Evolutionary conservation across 2,113 vertebrate genomes (phyloP).

Genomic region (Psilopogon haemacephalus): DNA sequence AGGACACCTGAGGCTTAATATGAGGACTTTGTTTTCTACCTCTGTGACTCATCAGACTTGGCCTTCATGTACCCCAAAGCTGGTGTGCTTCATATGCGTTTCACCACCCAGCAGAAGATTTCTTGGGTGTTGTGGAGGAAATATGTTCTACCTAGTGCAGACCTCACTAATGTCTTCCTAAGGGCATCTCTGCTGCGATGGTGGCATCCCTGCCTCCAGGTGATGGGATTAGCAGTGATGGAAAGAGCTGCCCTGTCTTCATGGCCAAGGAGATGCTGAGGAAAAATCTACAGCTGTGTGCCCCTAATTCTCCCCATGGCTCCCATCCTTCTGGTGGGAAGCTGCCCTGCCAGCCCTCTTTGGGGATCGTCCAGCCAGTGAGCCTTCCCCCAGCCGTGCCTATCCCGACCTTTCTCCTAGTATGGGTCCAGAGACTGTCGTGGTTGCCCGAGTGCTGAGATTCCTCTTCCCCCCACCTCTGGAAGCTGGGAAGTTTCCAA

Average conservation of each 20-base stretch:
- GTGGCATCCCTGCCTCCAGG: neutral
- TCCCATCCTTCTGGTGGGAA: neutral
- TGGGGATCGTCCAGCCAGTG: neutral
- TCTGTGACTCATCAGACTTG: neutral
- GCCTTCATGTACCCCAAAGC: accelerated
- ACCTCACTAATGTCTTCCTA: neutral
- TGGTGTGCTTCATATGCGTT: neutral
- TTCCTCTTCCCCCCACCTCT: neutral
- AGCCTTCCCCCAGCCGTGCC: neutral
- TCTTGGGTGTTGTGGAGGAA: neutral
- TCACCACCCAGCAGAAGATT: neutral
- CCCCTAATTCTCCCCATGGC: neutral
- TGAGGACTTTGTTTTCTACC: accelerated
- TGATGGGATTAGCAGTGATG: neutral
- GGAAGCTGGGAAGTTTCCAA: conserved; percentile 58
- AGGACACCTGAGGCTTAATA: neutral
- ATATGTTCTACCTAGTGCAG: neutral
- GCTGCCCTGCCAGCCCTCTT: neutral
- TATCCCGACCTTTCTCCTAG: neutral
- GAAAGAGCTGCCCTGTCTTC: neutral
- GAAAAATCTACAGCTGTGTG: neutral
- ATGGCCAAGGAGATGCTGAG: neutral
- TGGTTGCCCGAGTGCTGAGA: neutral
- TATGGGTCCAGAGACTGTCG: accelerated
- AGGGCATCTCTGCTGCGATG: neutral